Evolutionary conservation across 2,113 vertebrate genomes (phyloP).

Genomic region (Oreochromis spilurus): DNA sequence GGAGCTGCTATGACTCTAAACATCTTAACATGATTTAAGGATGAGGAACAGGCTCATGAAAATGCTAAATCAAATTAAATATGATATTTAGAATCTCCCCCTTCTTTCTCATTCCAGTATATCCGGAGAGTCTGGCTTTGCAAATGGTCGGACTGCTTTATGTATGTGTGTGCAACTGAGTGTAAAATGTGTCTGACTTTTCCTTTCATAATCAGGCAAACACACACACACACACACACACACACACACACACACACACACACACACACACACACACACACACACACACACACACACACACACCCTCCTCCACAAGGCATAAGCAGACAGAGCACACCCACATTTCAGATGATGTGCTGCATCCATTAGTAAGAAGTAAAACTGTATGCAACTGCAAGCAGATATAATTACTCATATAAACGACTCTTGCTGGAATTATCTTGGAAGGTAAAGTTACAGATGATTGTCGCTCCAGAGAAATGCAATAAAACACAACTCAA

Average conservation of each 20-base stretch:
- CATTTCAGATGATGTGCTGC: conserved; percentile 12
- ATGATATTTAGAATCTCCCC: conserved; percentile 64
- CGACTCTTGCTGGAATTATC: conserved; percentile 18
- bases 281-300: background rate
- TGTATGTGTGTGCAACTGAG: background rate
- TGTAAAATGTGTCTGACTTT: background rate
- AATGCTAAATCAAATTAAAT: conserved; percentile 78
- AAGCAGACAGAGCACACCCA: background rate
- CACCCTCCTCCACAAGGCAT: background rate
- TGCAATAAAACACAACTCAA: conserved; percentile 40
- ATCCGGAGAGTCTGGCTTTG: conserved; percentile 35
- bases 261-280: background rate
- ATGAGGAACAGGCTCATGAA: conserved; percentile 71
- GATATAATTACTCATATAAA: conserved; percentile 57
- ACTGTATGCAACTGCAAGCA: conserved; percentile 48
- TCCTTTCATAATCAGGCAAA: background rate
- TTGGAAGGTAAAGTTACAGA: conserved; percentile 46
- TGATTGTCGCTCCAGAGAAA: conserved; percentile 37
- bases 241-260: background rate
- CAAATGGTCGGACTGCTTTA: conserved; percentile 31
- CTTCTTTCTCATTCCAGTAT: conserved; percentile 47
- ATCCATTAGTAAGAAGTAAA: conserved; percentile 48
- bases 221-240: background rate
- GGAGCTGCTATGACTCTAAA: conserved; percentile 71
- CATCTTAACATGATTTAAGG: conserved; percentile 76